Evolutionary conservation across 1,140 invertebrate species (phyloP), one percentile per base, ranked within the genome.

Genomic region (Neodiprion lecontei): DNA sequence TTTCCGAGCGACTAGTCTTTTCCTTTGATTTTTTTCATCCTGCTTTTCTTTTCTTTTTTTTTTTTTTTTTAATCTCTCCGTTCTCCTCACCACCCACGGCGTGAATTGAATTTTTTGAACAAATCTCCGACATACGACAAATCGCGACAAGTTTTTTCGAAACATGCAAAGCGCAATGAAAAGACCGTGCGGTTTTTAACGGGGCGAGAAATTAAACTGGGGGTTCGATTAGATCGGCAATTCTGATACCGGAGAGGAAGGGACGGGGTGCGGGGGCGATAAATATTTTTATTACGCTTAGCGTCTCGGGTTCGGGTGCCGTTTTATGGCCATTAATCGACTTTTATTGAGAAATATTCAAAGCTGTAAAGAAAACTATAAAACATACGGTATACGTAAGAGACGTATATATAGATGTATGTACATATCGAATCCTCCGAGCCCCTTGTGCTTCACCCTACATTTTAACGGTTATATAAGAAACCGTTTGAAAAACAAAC

Each of bases 311-410:
- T 40, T 40, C 28, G 28, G 28, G 28, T 40, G 28, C 28, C 28
- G 28, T 61, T 61, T 61, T 61, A 61, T 9, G 53, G n/a, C n/a
- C 53, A 61, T 61, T 61, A 61, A 61, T 11, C 53, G 53, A 61
- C 53, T 61, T 61, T 61, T 61, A 61, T 61, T 14, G 53, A 14
- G 53, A 61, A 61, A 61, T 61, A 61, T 61, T 61, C 53, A 61
- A 61, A 61, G 53, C n/a, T 17, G 53, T 61, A 61, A 61, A 61
- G n/a, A 14, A 40, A 40, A 40, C 28, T 40, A 40, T 40, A 40
- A 40, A 40, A 40, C 28, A 40, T 40, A 40, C 28, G 5, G 28
- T 40, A 40, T 40, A 40, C 28, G 28, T 40, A 40, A 40, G 28
- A 40, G 28, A 40, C 28, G 28, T 40, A 40, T 40, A 2, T 40